These are phyloP conservation scores for Rhimphoctona megacephalus DNA, from an alignment of 2,888 invertebrate genomes.

Conservation along the genomic window DNA sequence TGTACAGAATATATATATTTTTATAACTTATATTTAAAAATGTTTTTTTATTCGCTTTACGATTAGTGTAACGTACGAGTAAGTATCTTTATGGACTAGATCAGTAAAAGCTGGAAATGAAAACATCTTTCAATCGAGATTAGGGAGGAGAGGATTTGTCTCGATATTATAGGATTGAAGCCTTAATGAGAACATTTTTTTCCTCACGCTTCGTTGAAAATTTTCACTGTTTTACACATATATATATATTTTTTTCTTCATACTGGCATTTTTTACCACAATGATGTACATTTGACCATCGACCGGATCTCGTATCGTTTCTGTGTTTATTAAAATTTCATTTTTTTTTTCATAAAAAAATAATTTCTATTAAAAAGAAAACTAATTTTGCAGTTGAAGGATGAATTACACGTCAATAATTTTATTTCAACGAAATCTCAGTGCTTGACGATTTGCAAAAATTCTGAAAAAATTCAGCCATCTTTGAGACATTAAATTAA, in stretches of 20 bases:
- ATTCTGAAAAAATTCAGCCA: too few species aligned
- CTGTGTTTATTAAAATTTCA: neutral
- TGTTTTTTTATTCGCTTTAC: constrained; percentile 64
- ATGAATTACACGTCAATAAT: neutral
- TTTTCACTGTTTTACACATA: neutral
- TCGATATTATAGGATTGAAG: neutral
- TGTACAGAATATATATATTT: constrained; percentile 69
- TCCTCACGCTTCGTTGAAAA: neutral
- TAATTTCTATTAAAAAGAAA: neutral
- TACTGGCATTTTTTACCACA: neutral
- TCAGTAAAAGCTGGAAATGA: constrained; percentile 75
- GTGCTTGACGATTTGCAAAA: too few species aligned
- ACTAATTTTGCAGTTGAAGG: too few species aligned
- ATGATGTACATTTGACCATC: neutral
- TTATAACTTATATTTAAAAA: constrained; percentile 8
- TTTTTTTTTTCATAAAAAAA: neutral
- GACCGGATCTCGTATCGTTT: neutral
- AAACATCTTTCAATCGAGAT: constrained; percentile 57
- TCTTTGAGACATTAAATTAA: too few species aligned
- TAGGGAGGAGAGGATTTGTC: constrained; percentile 18
- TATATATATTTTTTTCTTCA: neutral
- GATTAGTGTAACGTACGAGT: constrained; percentile 71
- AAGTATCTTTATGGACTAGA: constrained; percentile 79
- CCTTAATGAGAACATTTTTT: constrained; percentile 2
- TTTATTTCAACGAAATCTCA: neutral